Percentiles rank a stretch among this genome's conserved stretches.
These are phyloP conservation scores for Spinus olivaceus DNA, from an alignment of 2,797 vertebrate species.

Conservation along the genomic window DNA sequence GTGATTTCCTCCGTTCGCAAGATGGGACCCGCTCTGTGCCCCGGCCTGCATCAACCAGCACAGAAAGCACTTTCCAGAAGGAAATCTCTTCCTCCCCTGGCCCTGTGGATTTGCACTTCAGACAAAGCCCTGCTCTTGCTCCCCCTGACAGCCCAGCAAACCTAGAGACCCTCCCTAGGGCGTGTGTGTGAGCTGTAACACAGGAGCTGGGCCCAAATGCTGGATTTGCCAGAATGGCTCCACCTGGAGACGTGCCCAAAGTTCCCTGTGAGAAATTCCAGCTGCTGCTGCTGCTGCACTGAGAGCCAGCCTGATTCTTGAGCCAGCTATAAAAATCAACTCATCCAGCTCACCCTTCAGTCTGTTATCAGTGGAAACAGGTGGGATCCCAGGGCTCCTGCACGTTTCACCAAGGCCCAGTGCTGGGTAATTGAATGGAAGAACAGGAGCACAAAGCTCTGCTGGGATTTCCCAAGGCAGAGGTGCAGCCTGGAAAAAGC, in stretches of 20 bases:
- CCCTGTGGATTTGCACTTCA: not conserved
- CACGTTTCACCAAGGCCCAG: not conserved
- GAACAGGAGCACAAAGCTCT: not conserved
- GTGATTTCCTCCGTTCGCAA: not conserved
- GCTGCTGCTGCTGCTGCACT: conserved; percentile 14
- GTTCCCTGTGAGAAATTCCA: not conserved
- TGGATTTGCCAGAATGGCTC: not conserved
- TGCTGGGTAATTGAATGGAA: fast-evolving
- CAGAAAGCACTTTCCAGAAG: not conserved
- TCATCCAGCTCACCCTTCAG: not conserved
- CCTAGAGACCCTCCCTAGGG: not conserved
- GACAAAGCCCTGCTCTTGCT: not conserved
- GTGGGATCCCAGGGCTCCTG: not conserved
- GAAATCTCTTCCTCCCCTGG: not conserved
- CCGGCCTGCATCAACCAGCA: not conserved
- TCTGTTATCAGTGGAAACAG: not conserved
- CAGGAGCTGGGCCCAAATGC: not conserved
- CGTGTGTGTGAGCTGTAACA: not conserved
- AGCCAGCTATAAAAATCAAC: conserved; percentile 25
- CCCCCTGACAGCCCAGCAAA: not conserved
- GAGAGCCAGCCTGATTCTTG: not conserved
- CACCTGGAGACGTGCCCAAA: not conserved
- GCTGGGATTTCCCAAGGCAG: not conserved
- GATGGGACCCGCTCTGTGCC: not conserved
- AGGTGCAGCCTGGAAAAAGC: not conserved